Evolutionary conservation across 2,113 vertebrate genomes (phyloP), one percentile per base, ranked within the genome.

Genomic region (Rhea americana): DNA sequence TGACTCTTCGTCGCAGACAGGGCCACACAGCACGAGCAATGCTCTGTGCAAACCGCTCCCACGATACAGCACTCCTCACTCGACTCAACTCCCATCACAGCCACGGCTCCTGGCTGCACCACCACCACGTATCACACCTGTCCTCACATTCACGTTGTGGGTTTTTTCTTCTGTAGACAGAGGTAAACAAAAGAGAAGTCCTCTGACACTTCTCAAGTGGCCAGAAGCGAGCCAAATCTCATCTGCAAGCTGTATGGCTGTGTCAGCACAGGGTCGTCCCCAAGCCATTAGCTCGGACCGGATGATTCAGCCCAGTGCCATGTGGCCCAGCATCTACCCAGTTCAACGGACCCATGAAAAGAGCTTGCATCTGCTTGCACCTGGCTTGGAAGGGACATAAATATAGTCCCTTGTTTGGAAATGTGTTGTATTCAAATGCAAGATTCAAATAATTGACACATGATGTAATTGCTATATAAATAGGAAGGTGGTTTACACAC

Each of bases 401-500:
- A 91, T 28, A 59, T 2, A 88, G 25, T 81, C 59, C 28, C 39
- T 81, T 79, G 35, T 41, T 68, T 72, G 26, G 14, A 87, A 79
- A 14, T 28, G 48, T 50, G 61, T 78, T 79, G 51, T 53, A 32
- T 85, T 93, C 75, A 90, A 93, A 89, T 28, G 58, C 9, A 62
- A 56, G 67, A 58, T 56, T 78, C 53, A 79, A 88, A 30, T 61
- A 92, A 48, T 43, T 75, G 91, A 48, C 53, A 79, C 39, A 53
- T 82, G 61, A 90, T 66, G 61, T 53, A 82, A 74, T 80, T 89
- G 66, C 53, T 76, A 21, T 37, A 90, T 93, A 96, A 95, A 95
- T 87, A 93, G 86, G 48, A 76, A 93, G 92, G 81, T 79, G 74
- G 89, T 91, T 92, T 95, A 87, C 83, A 93, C 35, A 91, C 80